Evolutionary conservation across 2,113 vertebrate species (phyloP).

Genomic region (Butorides virescens): DNA sequence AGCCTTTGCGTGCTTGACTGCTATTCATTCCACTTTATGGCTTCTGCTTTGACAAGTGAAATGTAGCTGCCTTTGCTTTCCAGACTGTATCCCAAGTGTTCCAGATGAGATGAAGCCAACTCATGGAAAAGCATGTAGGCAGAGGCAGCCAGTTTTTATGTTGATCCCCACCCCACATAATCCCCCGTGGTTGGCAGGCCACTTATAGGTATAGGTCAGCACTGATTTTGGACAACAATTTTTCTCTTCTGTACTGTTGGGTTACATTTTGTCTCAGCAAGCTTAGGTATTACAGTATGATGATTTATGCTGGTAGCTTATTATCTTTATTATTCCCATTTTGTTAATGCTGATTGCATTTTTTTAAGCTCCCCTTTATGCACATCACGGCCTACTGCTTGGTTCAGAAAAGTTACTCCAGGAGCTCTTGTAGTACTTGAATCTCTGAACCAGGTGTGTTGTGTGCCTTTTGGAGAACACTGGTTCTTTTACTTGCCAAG

Average conservation of each 20-base stretch:
- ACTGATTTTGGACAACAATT: background rate
- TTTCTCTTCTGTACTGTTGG: background rate
- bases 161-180: background rate
- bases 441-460: background rate
- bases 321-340: background rate
- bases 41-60: constrained; percentile 41
- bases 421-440: background rate
- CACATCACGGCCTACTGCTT: background rate
- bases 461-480: background rate
- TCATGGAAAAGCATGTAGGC: background rate
- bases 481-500: background rate
- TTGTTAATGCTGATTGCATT: background rate
- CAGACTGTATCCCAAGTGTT: constrained; percentile 6
- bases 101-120: constrained; percentile 29
- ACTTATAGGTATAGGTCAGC: background rate
- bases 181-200: background rate
- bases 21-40: constrained; percentile 26
- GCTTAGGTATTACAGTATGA: background rate
- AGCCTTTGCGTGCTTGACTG: background rate
- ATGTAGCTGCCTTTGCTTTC: constrained; percentile 31
- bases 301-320: background rate
- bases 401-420: background rate
- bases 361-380: background rate
- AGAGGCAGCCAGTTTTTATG: background rate
- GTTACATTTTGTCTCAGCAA: background rate